Base-by-base conservation (phyloP, 2,888 invertebrate genomes). In the Drosophila recens region DNA sequence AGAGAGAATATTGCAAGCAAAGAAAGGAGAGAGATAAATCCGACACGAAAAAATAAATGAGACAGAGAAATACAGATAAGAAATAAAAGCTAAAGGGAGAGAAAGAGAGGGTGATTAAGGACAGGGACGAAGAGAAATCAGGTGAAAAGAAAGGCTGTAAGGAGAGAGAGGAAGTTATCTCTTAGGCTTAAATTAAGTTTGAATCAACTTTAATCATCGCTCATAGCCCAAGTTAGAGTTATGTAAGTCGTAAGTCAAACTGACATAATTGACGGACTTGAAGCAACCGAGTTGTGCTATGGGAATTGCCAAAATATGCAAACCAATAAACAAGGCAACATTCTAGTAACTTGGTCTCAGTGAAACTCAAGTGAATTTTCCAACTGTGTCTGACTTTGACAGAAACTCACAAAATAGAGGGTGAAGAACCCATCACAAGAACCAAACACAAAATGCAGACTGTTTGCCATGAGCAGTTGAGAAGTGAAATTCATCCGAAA, bases 261-360 rank as follows among this genome's bases (percentile, higher is more conserved):
- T 3, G 43, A n/a, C 56, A 57, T 27, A 45, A 57, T 57, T 45
- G 56, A 56, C 23, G 23, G 15, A 34, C 23, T 45, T 20, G n/a
- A 15, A 34, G 23, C 45, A 56, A 53, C 17, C 27, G 27, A 38
- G n/a, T 27, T 53, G 10, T 53, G 53, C 52, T 17, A 2, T n/a
- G 43, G 34, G 23, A 57, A 57, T 45, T 57, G 56, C 56, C 45
- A 45, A 57, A 57, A 57, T 57, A 45, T 57, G 56, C 45, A 45
- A 45, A 57, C 45, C 45, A 45, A 57, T 57, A 57, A 57, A 57
- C 56, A 56, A 56, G 13, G 5, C 56, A 57, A 27, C 45, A 57
- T 45, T 56, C 33, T 51, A 15, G 13, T 10, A 46, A 57, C 34
- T 57, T 13, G 43, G 36, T 23, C 23, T 23, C 36, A 27, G 3